Percentiles rank a stretch among this genome's conserved stretches.
These are phyloP conservation scores for Todus mexicanus DNA, from an alignment of 2,797 vertebrate species.

Conservation along the genomic window DNA sequence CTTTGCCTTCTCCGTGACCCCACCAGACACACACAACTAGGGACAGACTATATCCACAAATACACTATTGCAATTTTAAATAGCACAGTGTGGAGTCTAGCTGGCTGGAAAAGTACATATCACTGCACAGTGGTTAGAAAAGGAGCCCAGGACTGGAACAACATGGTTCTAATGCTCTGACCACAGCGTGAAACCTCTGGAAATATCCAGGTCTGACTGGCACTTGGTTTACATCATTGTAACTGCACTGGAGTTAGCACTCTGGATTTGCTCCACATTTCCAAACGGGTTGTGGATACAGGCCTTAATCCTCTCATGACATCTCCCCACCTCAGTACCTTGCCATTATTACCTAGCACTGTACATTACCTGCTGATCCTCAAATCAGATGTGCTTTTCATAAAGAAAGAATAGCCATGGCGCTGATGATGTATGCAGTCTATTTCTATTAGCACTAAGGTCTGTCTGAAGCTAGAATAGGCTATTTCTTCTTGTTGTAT, in stretches of 20 bases:
- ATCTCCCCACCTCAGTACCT: not conserved
- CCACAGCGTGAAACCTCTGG: rapidly evolving
- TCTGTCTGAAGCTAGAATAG: not conserved
- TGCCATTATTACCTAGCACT: not conserved
- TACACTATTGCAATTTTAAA: not conserved
- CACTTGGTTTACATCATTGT: not conserved
- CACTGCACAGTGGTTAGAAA: not conserved
- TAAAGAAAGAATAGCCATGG: not conserved
- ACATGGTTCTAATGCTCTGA: not conserved
- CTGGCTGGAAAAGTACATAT: not conserved
- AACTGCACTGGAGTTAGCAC: no score
- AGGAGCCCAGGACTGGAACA: not conserved
- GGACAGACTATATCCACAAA: not conserved
- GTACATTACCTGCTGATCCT: not conserved
- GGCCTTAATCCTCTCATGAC: not conserved
- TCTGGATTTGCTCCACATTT: not conserved
- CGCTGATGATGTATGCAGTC: not conserved
- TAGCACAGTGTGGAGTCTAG: not conserved
- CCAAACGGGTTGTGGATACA: not conserved
- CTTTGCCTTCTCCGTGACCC: not conserved
- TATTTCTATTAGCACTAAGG: not conserved
- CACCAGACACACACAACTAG: not conserved
- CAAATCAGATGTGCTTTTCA: not conserved
- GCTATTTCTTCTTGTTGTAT: not conserved
- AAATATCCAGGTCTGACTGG: not conserved